phyloP scores from a whole-genome alignment of 2,113 vertebrate genomes.

The Synodontis membranacea region DNA sequence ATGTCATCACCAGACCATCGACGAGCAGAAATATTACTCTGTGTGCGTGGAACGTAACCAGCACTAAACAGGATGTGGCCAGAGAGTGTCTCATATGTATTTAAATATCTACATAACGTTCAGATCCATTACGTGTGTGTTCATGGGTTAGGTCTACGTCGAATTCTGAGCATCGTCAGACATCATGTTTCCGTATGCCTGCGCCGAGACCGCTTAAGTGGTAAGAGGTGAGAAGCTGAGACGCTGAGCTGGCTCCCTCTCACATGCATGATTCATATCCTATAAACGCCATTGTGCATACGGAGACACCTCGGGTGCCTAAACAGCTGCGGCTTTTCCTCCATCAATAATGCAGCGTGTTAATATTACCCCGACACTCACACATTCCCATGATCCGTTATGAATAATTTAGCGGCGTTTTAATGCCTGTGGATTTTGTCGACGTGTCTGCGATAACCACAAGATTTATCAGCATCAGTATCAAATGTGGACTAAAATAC shows the following conservation, averaged over 20 bases:
- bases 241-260: background rate
- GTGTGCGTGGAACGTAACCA: background rate
- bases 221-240: background rate
- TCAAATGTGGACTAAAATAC: background rate
- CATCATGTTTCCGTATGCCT: background rate
- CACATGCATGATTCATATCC: constrained; percentile 48
- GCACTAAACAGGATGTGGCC: background rate
- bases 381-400: background rate
- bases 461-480: background rate
- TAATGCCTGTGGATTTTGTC: constrained; percentile 11
- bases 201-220: background rate
- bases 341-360: constrained; percentile 42
- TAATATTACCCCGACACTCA: constrained; percentile 6
- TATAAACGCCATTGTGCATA: constrained; percentile 26
- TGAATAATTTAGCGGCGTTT: constrained; percentile 39
- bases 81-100: background rate
- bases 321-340: constrained; percentile 29
- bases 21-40: too few species aligned
- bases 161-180: background rate
- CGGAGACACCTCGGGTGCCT: constrained; percentile 21
- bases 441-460: background rate
- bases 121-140: background rate
- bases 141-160: background rate
- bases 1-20: background rate
- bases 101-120: background rate